Percentiles rank a stretch among this genome's conserved stretches.
These are phyloP conservation scores for Hydrotaea cyrtoneurina DNA, from an alignment of 2,888 invertebrate species.

Conservation along the genomic window DNA sequence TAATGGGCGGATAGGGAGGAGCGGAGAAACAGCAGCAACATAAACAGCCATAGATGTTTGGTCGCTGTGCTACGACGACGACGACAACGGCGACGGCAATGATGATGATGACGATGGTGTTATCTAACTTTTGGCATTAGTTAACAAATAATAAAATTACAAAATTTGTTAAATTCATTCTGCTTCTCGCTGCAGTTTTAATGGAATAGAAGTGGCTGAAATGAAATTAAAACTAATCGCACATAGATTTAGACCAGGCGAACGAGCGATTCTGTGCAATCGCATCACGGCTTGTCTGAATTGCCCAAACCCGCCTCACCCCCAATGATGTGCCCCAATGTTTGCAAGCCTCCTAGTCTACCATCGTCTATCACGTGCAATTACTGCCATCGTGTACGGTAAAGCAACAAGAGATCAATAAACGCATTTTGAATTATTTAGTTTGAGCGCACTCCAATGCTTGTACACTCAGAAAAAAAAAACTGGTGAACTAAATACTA, in stretches of 20 bases:
- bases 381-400: slow-evolving; percentile 46
- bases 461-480: background rate
- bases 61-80: background rate
- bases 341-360: background rate
- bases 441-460: background rate
- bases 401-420: slow-evolving; percentile 56
- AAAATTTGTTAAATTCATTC: slow-evolving; percentile 57
- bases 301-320: background rate
- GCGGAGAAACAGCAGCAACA: background rate
- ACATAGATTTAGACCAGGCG: slow-evolving; percentile 16
- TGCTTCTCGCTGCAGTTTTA: slow-evolving; percentile 20
- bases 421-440: slow-evolving; percentile 60
- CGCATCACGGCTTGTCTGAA: background rate
- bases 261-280: background rate
- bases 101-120: slow-evolving; percentile 21
- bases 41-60: background rate
- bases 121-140: slow-evolving; percentile 61
- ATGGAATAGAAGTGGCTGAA: slow-evolving; percentile 12
- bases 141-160: slow-evolving; percentile 64
- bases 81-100: background rate
- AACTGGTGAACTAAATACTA: too few relatives aligned
- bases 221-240: slow-evolving; percentile 9
- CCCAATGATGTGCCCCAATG: too few relatives aligned
- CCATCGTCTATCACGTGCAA: slow-evolving; percentile 35
- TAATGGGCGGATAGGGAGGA: background rate